Evolutionary conservation across 2,113 vertebrate species (phyloP), one percentile per base, ranked within the genome.

Genomic region (Lophius piscatorius): DNA sequence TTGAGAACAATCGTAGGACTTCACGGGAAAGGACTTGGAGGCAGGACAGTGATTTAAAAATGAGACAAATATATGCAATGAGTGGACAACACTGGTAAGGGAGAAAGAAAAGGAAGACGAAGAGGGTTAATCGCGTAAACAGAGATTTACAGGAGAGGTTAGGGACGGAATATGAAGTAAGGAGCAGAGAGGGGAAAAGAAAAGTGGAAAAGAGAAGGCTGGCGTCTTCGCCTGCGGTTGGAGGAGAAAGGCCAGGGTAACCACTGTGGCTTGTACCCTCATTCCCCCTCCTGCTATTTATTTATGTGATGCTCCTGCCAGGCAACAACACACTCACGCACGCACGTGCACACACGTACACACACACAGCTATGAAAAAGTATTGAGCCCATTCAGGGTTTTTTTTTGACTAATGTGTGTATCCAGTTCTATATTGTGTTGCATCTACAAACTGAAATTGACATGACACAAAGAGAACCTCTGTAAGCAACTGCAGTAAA

Each of bases 221-320:
- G 76, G 72, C 63, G 57, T 79, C 52, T 54, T 70, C 75, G 62
- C 65, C 68, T 71, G 68, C 2, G 71, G 70, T 62, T 35, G 47
- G 61, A 61, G 59, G 52, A 61, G 48, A 80, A 47, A 77, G 49
- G 70, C 78, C 68, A 78, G 14, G 39, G 38, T 82, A 84, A 79
- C 71, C 63, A 82, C 68, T 82, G 81, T 40, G 67, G 66, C 38
- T 41, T 17, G 13, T 24, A 54, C 63, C 78, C 74, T 65, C 73
- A 57, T 42, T 65, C 78, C 16, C 42, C 42, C 70, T 41, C 48
- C 63, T 55, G 47, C 66, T 70, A 63, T 24, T 45, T 34, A 46
- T 63, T 64, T 65, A 77, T 85, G 66, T 65, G 69, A 76, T 66
- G 54, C 65, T 67, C 36, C 62, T 76, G 71, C 73, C 75, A 78